Conservation (phyloP, 2,888 invertebrate genomes). For the Drosophila siamana region DNA sequence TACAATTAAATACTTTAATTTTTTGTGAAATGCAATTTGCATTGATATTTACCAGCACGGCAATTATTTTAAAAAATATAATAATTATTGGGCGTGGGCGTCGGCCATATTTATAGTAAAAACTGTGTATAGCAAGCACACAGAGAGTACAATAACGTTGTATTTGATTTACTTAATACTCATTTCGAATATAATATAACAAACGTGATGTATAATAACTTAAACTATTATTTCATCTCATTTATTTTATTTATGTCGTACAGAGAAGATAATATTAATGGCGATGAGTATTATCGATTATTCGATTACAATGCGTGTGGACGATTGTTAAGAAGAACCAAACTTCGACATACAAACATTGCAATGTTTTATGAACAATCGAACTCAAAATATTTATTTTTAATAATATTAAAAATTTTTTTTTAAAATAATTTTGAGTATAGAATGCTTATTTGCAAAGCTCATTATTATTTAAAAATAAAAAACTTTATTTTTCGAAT, state of each 20-base stretch:
- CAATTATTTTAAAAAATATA: constrained; percentile 53
- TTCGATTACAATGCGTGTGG: constrained; percentile 28
- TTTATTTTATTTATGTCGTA: constrained; percentile 70
- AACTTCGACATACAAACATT: not conserved
- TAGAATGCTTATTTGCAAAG: too few relatives aligned
- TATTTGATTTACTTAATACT: constrained; percentile 23
- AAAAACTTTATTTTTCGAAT: too few relatives aligned
- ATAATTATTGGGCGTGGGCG: constrained; percentile 72
- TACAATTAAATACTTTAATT: not conserved
- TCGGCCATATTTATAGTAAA: constrained; percentile 68
- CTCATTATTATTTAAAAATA: too few relatives aligned
- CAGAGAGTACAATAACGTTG: constrained; percentile 31
- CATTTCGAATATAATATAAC: constrained; percentile 20
- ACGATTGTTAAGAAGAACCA: not conserved
- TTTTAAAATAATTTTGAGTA: too few relatives aligned
- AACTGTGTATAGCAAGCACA: constrained; percentile 42
- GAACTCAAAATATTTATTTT: not conserved
- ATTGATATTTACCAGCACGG: constrained; percentile 55
- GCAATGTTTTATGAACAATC: not conserved
- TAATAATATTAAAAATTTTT: not conserved
- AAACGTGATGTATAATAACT: constrained; percentile 22
- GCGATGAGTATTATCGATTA: constrained; percentile 59
- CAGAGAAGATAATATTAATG: constrained; percentile 57
- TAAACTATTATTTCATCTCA: constrained; percentile 34
- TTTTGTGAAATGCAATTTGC: not conserved